A percentile compares a stretch with the other conserved stretches of the same genome.
phyloP scores from a whole-genome alignment of 2,113 vertebrate species.

The Phaetusa simplex region DNA sequence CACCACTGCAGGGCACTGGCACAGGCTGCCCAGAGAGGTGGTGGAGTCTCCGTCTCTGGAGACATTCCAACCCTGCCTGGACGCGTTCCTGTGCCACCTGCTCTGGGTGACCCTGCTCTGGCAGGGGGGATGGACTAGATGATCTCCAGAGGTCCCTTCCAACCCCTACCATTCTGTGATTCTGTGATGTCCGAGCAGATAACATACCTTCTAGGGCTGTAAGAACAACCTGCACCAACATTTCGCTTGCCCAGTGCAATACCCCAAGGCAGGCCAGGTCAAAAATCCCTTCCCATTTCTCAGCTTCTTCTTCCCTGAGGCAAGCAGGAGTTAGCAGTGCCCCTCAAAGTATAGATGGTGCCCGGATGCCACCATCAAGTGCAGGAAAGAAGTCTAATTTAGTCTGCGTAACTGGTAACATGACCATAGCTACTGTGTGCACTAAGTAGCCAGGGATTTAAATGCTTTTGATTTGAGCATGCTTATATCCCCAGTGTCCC shows the following conservation, averaged over 20 bases:
- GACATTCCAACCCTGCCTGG: too few relatives aligned
- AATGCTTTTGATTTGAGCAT: background rate
- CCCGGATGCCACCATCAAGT: background rate
- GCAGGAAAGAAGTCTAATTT: background rate
- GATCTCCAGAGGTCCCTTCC: too few relatives aligned
- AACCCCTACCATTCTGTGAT: too few relatives aligned
- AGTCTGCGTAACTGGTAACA: background rate
- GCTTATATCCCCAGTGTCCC: background rate
- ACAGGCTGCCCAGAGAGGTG: too few relatives aligned
- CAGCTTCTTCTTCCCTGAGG: background rate
- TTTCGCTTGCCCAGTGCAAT: background rate
- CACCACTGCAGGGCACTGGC: background rate
- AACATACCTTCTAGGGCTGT: background rate
- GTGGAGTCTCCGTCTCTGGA: too few relatives aligned
- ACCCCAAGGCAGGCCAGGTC: background rate
- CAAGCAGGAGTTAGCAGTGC: background rate
- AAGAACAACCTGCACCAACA: background rate
- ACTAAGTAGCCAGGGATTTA: background rate
- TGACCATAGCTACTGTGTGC: background rate
- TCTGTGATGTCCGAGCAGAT: background rate
- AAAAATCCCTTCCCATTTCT: background rate
- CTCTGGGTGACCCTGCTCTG: too few relatives aligned
- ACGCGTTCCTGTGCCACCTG: too few relatives aligned
- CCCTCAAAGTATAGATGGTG: background rate
- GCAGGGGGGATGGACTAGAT: too few relatives aligned